Evolutionary conservation across 2,797 vertebrate genomes (phyloP).

Genomic region (Pelobates cultripes): DNA sequence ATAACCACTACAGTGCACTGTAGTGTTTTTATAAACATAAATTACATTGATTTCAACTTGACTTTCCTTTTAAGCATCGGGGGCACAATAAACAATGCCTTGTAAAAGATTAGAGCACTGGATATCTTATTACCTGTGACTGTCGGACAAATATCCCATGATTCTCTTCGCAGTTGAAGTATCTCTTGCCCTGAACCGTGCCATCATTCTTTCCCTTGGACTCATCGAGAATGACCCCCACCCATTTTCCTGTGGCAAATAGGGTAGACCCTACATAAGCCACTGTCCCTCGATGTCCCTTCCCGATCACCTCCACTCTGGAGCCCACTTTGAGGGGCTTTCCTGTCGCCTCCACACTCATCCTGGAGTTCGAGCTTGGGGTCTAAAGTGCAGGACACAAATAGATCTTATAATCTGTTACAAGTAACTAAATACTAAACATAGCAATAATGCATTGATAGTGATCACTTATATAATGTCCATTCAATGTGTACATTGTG

Average conservation of each 20-base stretch:
- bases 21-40: too few species aligned
- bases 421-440: too few species aligned
- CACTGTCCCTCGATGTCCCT: conserved; percentile 88
- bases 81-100: too few species aligned
- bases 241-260: conserved; percentile 96
- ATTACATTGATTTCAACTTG: too few species aligned
- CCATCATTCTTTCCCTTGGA: conserved; percentile 96
- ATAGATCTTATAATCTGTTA: too few species aligned
- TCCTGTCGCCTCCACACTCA: conserved; percentile 85
- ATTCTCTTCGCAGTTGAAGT: conserved; percentile 94
- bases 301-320: conserved; percentile 91
- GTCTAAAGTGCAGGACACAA: conserved; percentile 66
- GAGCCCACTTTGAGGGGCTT: conserved; percentile 89
- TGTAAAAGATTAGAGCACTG: too few species aligned
- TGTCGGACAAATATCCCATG: conserved; percentile 96
- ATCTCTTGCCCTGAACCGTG: conserved; percentile 92
- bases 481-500: neutral
- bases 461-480: too few species aligned
- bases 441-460: too few species aligned
- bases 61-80: too few species aligned
- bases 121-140: conserved; percentile 80
- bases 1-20: too few species aligned
- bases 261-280: conserved; percentile 94
- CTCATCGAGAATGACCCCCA: conserved; percentile 94
- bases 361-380: conserved; percentile 79